These are phyloP conservation scores for Heterocephalus glaber DNA, from an alignment of 2,113 vertebrate species.

Conservation along the genomic window DNA sequence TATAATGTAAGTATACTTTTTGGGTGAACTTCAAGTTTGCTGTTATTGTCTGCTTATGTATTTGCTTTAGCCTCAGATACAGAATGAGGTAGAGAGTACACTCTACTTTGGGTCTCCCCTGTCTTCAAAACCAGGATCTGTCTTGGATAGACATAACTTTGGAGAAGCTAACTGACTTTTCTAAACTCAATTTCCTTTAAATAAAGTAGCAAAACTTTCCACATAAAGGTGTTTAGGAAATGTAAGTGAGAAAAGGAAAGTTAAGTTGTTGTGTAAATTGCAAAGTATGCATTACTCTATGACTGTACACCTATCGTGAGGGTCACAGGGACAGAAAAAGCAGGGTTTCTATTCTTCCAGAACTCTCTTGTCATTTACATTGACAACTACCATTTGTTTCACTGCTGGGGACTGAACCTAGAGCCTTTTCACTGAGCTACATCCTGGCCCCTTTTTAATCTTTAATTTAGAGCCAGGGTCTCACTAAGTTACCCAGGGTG, in stretches of 20 bases:
- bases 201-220: not conserved
- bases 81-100: not conserved
- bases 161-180: not conserved
- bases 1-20: not conserved
- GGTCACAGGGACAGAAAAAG: not conserved
- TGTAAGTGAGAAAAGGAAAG: not conserved
- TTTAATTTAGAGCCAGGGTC: not conserved
- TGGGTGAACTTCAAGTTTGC: not conserved
- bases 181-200: not conserved
- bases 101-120: not conserved
- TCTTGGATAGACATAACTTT: not conserved
- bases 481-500: not conserved
- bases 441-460: not conserved
- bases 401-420: not conserved
- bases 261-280: not conserved
- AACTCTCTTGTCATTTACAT: not conserved
- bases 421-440: not conserved
- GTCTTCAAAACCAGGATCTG: not conserved
- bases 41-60: not conserved
- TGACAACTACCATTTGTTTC: not conserved
- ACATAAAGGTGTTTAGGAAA: not conserved
- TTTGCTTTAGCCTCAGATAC: slow-evolving; percentile 7
- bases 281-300: slow-evolving; percentile 13
- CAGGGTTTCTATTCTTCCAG: not conserved
- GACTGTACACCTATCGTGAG: not conserved